Percentiles rank a stretch among this genome's conserved stretches.
Evolutionary conservation across 2,113 vertebrate species (phyloP).

Genomic region (Engraulis encrasicolus): DNA sequence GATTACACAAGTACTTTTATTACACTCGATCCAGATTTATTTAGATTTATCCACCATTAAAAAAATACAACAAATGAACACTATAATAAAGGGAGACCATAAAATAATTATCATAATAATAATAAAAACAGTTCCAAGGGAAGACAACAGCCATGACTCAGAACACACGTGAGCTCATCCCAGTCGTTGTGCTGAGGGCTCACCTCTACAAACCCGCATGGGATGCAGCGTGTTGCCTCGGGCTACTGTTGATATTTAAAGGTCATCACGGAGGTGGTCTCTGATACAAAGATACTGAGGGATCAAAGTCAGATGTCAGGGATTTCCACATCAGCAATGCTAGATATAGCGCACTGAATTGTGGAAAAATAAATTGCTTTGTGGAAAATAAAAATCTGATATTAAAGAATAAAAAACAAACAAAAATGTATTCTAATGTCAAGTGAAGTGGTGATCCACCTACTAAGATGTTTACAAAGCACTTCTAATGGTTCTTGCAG

Average conservation of each 20-base stretch:
- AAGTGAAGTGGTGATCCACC: background rate
- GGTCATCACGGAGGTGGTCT: constrained; percentile 20
- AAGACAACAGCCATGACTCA: background rate
- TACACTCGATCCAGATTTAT: background rate
- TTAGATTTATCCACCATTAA: background rate
- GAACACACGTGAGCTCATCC: background rate
- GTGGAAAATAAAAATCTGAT: background rate
- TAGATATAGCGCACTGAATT: background rate
- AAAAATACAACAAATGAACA: background rate
- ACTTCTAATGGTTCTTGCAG: background rate
- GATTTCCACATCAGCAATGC: background rate
- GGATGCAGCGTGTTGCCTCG: background rate
- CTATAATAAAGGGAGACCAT: background rate
- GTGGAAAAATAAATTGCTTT: background rate
- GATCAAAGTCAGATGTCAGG: background rate
- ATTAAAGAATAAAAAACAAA: background rate
- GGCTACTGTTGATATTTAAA: constrained; percentile 36
- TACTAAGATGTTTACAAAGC: background rate
- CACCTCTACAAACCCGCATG: background rate
- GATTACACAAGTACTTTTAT: background rate
- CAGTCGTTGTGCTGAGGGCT: background rate
- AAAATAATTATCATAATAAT: too few relatives aligned
- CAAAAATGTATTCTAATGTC: background rate
- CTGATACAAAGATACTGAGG: background rate
- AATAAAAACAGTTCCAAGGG: background rate